Evolutionary conservation across 2,797 vertebrate species (phyloP), one percentile per base, ranked within the genome.

Genomic region (Cuniculus paca): DNA sequence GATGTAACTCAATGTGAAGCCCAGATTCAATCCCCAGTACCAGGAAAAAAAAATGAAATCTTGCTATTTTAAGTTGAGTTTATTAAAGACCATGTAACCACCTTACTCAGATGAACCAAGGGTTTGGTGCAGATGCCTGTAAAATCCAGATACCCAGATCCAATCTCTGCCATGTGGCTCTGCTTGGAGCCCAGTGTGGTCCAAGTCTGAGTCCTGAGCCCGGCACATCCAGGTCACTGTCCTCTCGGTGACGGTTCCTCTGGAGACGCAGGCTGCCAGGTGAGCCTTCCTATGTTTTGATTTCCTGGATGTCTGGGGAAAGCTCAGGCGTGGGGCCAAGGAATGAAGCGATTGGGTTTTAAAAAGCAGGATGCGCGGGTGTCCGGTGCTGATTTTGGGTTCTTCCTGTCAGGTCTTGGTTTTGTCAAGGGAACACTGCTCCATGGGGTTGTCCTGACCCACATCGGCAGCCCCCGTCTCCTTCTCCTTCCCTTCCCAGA

Each of bases 401-500:
- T 83, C 60, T 92, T 72, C 77, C 88, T 94, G 68, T 50, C 2
- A 22, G 75, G 58, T 22, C 70, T 77, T 1, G 52, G 86, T 96
- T 88, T 79, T 87, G 72, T 96, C 60, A 42, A 45, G 22, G 34
- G 10, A 22, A 39, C 90, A 12, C 0, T 36, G 90, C 93, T 10
- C 70, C 5, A 34, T 1, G 36, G n/a, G 8, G 1, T 6, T 90
- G 48, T 78, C 0, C 26, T 77, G 65, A 4, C 42, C n/a, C 39
- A 89, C 5, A 36, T 77, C 14, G 75, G 10, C 28, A 12, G 58
- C 20, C 39, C 10, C 4, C 1, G 2, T 80, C 91, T 65, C 24
- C 45, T 80, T 42, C 94, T 92, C 13, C 48, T 86, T 92, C 11
- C 61, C 61, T 6, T 58, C 91, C 26, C 36, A 98, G 98, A 96